These are phyloP conservation scores for Propsilocerus akamusi DNA, from an alignment of 1,140 invertebrate species.

Conservation along the genomic window DNA sequence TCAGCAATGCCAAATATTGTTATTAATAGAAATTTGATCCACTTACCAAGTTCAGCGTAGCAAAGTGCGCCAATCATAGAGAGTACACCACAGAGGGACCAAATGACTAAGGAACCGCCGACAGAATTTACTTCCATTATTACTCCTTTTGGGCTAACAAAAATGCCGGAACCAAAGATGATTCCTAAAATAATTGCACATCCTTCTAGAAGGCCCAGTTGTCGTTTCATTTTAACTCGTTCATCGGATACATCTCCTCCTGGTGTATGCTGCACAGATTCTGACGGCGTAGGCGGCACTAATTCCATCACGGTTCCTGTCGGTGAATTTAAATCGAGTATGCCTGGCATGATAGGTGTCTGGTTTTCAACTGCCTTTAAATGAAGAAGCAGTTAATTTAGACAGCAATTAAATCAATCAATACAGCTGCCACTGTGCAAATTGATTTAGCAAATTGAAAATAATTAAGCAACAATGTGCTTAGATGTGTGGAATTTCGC, in stretches of 20 bases:
- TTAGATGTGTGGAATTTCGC: not conserved
- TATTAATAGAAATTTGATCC: too few relatives aligned
- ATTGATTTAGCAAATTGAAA: not conserved
- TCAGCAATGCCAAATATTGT: too few relatives aligned
- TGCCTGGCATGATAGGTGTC: not conserved
- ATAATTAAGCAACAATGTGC: too few relatives aligned
- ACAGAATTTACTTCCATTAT: slow-evolving; percentile 71
- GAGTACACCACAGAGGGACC: slow-evolving; percentile 69
- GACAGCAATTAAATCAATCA: not conserved
- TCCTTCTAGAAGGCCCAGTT: slow-evolving; percentile 66
- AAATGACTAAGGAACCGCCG: slow-evolving; percentile 72
- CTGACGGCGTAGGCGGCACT: slow-evolving; percentile 5
- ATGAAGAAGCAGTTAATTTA: not conserved
- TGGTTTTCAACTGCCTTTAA: not conserved
- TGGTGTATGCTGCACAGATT: not conserved
- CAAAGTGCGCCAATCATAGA: slow-evolving; percentile 82
- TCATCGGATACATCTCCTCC: slow-evolving; percentile 12
- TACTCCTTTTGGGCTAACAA: slow-evolving; percentile 91
- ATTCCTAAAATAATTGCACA: slow-evolving; percentile 75
- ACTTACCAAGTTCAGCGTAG: slow-evolving; percentile 86
- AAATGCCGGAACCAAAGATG: slow-evolving; percentile 85
- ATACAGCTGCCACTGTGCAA: not conserved
- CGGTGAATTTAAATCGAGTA: not conserved
- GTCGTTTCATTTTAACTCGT: slow-evolving; percentile 53
- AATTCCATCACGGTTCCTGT: slow-evolving; percentile 4